Evolutionary conservation across 2,888 invertebrate species (phyloP).

Genomic region (Aphidius colemani): DNA sequence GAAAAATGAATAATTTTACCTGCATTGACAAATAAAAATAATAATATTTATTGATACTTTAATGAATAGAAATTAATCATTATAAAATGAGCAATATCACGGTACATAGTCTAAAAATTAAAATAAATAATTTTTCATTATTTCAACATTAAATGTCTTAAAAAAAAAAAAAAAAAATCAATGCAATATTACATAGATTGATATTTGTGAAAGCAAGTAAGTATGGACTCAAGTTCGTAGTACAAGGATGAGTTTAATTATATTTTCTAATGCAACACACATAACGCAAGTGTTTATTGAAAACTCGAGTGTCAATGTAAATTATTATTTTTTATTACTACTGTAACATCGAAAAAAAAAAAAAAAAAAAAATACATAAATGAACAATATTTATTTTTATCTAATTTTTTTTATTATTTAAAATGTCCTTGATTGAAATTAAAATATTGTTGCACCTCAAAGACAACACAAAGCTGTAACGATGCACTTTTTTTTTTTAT

Average conservation of each 20-base stretch:
- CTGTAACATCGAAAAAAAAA: neutral
- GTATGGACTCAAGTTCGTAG: conserved; percentile 41
- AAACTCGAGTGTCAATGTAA: conserved; percentile 20
- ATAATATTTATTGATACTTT: too few relatives aligned
- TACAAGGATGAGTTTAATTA: conserved; percentile 48
- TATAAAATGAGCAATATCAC: too few relatives aligned
- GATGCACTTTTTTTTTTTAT: conserved; percentile 20
- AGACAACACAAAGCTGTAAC: conserved; percentile 19
- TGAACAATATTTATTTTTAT: too few relatives aligned
- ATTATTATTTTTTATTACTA: conserved; percentile 4
- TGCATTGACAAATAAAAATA: too few relatives aligned
- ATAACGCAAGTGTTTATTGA: conserved; percentile 14
- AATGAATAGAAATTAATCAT: too few relatives aligned
- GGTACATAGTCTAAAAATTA: too few relatives aligned
- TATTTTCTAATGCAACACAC: conserved; percentile 30
- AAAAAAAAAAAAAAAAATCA: conserved; percentile 8
- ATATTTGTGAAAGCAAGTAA: conserved; percentile 25
- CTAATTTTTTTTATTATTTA: too few relatives aligned
- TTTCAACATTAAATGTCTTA: neutral
- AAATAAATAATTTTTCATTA: too few relatives aligned
- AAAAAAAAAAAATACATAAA: neutral
- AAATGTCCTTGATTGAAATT: conserved; percentile 11
- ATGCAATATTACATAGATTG: conserved; percentile 2
- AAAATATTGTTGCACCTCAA: conserved; percentile 12
- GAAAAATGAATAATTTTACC: neutral